Evolutionary conservation across 2,888 invertebrate genomes (phyloP).

Genomic region (Rhogogaster chlorosoma): DNA sequence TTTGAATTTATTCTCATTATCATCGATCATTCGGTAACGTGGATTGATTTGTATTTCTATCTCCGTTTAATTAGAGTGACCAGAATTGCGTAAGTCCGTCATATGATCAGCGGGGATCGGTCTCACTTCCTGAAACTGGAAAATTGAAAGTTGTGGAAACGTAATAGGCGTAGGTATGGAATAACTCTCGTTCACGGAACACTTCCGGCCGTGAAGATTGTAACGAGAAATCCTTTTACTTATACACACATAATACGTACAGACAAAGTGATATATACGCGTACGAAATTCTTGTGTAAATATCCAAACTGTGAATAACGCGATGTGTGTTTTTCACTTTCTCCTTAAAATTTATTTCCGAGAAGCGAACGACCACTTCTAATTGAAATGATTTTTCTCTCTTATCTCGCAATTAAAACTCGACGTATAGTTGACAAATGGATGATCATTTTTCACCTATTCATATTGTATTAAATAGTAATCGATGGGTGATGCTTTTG

Average conservation of each 20-base stretch:
- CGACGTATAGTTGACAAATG: neutral
- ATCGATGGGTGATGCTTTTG: neutral
- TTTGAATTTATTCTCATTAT: neutral
- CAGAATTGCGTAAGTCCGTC: neutral
- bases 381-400: neutral
- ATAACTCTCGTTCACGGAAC: conserved; percentile 32
- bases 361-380: neutral
- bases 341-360: conserved; percentile 18
- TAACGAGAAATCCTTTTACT: conserved; percentile 23
- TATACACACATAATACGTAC: neutral
- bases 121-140: conserved; percentile 30
- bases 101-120: conserved; percentile 10
- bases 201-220: conserved; percentile 31
- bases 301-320: neutral
- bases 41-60: neutral
- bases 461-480: neutral
- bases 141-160: conserved; percentile 44
- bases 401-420: neutral
- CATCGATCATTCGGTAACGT: neutral
- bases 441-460: conserved; percentile 34
- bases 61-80: neutral
- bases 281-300: neutral
- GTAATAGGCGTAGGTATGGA: conserved; percentile 37
- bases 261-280: neutral
- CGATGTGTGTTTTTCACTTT: conserved; percentile 11